phyloP scores from a whole-genome alignment of 2,113 vertebrate genomes.

The Bungarus multicinctus region DNA sequence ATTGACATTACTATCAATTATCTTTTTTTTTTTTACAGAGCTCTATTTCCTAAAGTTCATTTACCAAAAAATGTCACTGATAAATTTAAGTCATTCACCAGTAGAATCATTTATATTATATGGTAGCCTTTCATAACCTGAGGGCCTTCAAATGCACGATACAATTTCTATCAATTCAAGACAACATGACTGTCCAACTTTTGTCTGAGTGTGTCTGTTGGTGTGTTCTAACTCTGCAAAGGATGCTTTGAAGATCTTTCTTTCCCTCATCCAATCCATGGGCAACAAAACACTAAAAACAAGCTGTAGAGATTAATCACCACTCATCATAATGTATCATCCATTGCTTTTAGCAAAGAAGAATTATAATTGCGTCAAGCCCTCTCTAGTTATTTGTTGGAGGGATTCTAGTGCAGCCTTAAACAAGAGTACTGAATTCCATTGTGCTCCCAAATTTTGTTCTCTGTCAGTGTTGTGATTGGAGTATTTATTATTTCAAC shows the following conservation, averaged over 20 bases:
- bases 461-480: not conserved
- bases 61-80: conserved; percentile 3
- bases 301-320: not conserved
- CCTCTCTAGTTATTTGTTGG: not conserved
- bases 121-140: not conserved
- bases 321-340: not conserved
- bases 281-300: not conserved
- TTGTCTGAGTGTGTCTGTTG: not conserved
- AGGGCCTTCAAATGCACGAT: not conserved
- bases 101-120: not conserved
- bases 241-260: not conserved
- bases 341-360: too few species aligned
- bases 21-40: not conserved
- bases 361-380: not conserved
- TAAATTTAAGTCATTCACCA: conserved; percentile 2
- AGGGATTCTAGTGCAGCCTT: not conserved
- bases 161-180: not conserved
- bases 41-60: not conserved
- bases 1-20: not conserved
- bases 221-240: not conserved
- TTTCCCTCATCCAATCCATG: not conserved
- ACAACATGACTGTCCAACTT: not conserved
- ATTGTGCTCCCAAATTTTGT: not conserved
- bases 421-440: not conserved
- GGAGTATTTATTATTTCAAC: not conserved